Conservation (phyloP, 1,140 invertebrate genomes). For the Penaeus japonicus region DNA sequence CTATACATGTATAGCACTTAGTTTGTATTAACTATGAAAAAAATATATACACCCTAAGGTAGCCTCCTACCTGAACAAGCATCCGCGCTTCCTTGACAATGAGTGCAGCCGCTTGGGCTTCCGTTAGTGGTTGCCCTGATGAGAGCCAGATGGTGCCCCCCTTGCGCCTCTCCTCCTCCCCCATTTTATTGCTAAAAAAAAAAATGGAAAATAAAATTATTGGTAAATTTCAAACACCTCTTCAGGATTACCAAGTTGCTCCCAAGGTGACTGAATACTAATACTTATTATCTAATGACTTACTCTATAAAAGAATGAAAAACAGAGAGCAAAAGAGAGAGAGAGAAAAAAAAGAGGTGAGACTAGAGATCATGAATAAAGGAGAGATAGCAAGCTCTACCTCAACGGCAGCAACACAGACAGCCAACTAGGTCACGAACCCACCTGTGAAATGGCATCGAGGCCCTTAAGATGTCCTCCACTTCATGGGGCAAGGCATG, state of each 20-base stretch:
- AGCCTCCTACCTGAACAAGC: slow-evolving; percentile 68
- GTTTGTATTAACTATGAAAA: neutral
- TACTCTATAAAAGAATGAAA: too few relatives aligned
- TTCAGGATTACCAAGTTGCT: too few relatives aligned
- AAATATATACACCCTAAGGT: neutral
- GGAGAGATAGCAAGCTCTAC: neutral
- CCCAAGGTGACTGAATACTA: too few relatives aligned
- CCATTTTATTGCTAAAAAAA: slow-evolving; percentile 68
- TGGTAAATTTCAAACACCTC: too few relatives aligned
- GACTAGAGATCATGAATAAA: neutral
- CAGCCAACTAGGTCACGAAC: neutral
- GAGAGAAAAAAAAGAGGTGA: too few relatives aligned
- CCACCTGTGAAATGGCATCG: slow-evolving; percentile 82
- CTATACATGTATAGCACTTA: too few relatives aligned
- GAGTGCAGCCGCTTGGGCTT: slow-evolving; percentile 80
- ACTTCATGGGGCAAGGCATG: slow-evolving; percentile 74
- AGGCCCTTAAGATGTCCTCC: slow-evolving; percentile 79
- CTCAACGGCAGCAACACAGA: too few relatives aligned
- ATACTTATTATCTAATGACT: too few relatives aligned
- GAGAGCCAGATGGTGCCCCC: slow-evolving; percentile 79
- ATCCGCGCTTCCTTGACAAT: slow-evolving; percentile 82
- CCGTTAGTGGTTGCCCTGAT: slow-evolving; percentile 81
- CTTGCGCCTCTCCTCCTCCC: slow-evolving; percentile 73
- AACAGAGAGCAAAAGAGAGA: too few relatives aligned
- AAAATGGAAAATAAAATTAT: slow-evolving; percentile 33